Conservation (phyloP, 2,797 vertebrate genomes). For the Platalea minor region DNA sequence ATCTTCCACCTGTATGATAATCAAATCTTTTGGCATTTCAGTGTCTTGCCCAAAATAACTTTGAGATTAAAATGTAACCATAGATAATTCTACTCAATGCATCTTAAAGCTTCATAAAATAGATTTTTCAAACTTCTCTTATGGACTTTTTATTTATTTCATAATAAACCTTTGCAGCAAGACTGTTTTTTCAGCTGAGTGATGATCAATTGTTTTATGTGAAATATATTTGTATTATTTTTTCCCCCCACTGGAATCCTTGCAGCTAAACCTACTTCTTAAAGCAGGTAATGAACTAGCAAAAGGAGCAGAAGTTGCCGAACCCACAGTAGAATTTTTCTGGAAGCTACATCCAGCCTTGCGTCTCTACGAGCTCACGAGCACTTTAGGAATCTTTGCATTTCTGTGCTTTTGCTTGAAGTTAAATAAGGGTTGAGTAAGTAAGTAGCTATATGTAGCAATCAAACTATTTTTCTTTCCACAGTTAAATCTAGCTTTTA, state of each 20-base stretch:
- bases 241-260: background rate
- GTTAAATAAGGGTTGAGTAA: background rate
- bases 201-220: background rate
- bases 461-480: background rate
- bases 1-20: slow-evolving; percentile 66
- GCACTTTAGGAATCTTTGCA: background rate
- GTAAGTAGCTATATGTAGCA: background rate
- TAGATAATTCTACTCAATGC: slow-evolving; percentile 83
- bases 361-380: fast-evolving
- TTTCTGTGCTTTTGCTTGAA: background rate
- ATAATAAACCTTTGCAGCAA: slow-evolving; percentile 65
- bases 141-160: slow-evolving; percentile 76
- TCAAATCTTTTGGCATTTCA: slow-evolving; percentile 78
- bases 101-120: slow-evolving; percentile 89
- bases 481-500: background rate
- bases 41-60: slow-evolving; percentile 78
- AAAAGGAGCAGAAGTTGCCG: background rate
- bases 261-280: background rate
- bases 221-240: background rate
- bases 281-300: background rate
- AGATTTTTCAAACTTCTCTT: slow-evolving; percentile 80
- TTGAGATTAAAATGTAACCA: slow-evolving; percentile 82
- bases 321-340: background rate
- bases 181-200: slow-evolving; percentile 76
- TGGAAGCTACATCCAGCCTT: background rate